A percentile compares a stretch with the other conserved stretches of the same genome.
These are phyloP conservation scores for Sinhomidia bicolor DNA, from an alignment of 2,888 invertebrate genomes.

Conservation along the genomic window DNA sequence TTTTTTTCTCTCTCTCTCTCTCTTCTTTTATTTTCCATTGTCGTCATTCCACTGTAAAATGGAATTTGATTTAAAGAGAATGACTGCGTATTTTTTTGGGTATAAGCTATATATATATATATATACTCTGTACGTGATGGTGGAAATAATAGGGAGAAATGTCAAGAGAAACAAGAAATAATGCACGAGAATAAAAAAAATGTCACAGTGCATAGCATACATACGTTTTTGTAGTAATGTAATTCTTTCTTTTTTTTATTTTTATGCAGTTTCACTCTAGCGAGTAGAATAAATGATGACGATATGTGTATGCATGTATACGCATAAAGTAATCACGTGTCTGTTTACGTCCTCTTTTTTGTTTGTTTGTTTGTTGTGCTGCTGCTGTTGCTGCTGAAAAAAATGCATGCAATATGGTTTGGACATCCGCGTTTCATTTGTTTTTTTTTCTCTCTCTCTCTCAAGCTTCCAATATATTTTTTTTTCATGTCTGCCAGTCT, in stretches of 20 bases:
- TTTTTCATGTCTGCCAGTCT: not conserved
- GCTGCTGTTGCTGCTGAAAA: not conserved
- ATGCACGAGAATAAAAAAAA: no score
- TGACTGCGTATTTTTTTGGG: no score
- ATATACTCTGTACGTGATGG: not conserved
- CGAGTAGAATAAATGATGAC: no score
- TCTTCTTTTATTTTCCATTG: not conserved
- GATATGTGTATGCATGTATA: not conserved
- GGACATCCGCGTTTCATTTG: constrained; percentile 30
- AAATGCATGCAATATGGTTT: constrained; percentile 17
- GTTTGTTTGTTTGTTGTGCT: not conserved
- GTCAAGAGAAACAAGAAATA: not conserved
- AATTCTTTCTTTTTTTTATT: not conserved
- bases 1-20: no score
- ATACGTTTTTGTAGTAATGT: no score
- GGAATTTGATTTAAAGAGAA: constrained; percentile 15
- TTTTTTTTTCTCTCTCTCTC: no score
- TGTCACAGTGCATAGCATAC: no score
- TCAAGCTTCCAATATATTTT: constrained; percentile 25
- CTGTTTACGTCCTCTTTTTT: not conserved
- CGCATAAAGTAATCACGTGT: constrained; percentile 38
- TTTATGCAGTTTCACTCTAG: not conserved
- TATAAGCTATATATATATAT: no score
- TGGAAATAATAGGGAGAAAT: no score
- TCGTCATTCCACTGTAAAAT: not conserved